phyloP scores from a whole-genome alignment of 2,113 vertebrate genomes.

The Enhydra lutris region DNA sequence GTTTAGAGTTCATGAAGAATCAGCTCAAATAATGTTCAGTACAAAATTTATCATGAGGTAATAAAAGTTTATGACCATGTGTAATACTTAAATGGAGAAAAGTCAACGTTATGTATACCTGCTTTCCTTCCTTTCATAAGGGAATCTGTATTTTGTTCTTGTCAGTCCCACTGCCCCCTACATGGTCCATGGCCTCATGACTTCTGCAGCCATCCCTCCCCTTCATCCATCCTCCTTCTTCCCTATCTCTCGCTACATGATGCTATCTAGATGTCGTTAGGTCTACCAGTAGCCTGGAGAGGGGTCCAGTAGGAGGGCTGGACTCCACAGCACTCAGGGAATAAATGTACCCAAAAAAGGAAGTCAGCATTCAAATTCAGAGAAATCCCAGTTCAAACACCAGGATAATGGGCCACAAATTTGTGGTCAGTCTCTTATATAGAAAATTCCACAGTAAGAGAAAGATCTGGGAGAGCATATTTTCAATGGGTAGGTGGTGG shows the following conservation, averaged over 20 bases:
- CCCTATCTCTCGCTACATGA: not conserved
- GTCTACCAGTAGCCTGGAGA: not conserved
- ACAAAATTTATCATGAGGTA: conserved; percentile 37
- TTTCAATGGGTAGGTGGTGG: not conserved
- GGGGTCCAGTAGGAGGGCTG: not conserved
- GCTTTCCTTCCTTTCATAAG: not conserved
- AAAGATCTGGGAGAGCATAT: not conserved
- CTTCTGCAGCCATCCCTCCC: not conserved
- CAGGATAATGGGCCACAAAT: not conserved
- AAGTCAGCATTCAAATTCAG: not conserved
- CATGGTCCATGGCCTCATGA: not conserved
- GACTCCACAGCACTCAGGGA: not conserved
- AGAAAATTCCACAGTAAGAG: not conserved
- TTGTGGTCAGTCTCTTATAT: not conserved
- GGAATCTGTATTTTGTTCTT: not conserved
- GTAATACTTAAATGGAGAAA: conserved; percentile 21
- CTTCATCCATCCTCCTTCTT: not conserved
- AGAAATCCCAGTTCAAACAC: not conserved
- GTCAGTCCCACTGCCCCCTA: too few species aligned
- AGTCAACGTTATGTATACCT: not conserved
- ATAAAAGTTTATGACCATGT: conserved; percentile 41
- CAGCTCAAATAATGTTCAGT: conserved; percentile 48
- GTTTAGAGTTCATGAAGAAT: conserved; percentile 44
- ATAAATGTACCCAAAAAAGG: not conserved
- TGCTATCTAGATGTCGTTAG: not conserved